phyloP scores from a whole-genome alignment of 2,888 invertebrate species.

The Nomada ferruginata region DNA sequence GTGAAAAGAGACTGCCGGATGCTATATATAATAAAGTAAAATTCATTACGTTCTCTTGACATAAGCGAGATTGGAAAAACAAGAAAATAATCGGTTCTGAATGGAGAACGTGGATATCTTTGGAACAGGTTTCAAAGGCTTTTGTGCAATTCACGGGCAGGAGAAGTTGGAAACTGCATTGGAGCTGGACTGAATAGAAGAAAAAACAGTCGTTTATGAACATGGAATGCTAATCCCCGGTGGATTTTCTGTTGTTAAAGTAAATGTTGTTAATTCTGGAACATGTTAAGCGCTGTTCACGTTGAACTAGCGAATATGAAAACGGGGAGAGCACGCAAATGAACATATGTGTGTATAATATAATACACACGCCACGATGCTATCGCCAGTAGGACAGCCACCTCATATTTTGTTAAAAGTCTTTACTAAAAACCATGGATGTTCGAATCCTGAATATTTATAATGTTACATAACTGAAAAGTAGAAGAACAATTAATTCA shows the following conservation, averaged over 20 bases:
- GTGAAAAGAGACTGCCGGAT: too few species aligned
- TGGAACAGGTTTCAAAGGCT: slow-evolving; percentile 41
- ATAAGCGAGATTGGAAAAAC: slow-evolving; percentile 31
- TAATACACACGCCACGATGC: neutral
- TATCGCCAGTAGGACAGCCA: neutral
- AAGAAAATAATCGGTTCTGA: slow-evolving; percentile 28
- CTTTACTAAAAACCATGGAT: neutral
- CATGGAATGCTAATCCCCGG: slow-evolving; percentile 49
- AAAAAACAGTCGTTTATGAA: slow-evolving; percentile 47
- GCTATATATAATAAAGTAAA: neutral
- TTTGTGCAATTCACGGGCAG: slow-evolving; percentile 29
- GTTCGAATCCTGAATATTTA: too few species aligned
- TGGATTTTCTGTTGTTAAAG: slow-evolving; percentile 51
- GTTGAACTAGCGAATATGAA: slow-evolving; percentile 6
- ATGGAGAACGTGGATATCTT: slow-evolving; percentile 38
- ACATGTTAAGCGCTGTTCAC: slow-evolving; percentile 17
- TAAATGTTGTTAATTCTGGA: slow-evolving; percentile 47
- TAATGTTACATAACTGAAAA: too few species aligned
- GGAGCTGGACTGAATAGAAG: slow-evolving; percentile 36
- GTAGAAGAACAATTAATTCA: too few species aligned
- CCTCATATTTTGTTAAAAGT: neutral
- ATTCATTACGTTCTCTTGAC: neutral
- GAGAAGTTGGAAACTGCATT: slow-evolving; percentile 43
- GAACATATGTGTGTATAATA: too few species aligned
- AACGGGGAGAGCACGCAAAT: neutral